A percentile compares a stretch with the other conserved stretches of the same genome.
Evolutionary conservation across 37 sponge, comb jelly and placozoan genomes (phyloP).

Genomic region (Diacarnus erythraeanus): DNA sequence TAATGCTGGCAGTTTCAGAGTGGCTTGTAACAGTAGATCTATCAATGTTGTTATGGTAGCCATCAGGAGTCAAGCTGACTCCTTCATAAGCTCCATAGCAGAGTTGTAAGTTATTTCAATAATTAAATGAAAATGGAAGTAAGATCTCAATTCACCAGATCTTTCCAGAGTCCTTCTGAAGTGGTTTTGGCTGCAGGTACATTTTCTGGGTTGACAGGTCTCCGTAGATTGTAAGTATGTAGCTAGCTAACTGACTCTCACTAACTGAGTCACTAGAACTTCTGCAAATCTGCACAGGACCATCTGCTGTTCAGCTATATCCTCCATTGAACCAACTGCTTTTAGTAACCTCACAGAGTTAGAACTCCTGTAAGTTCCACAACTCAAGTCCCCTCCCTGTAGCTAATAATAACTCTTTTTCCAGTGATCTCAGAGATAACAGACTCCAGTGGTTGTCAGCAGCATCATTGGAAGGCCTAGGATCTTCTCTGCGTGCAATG

Average conservation of each 20-base stretch:
- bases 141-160: too few relatives aligned
- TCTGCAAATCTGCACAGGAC: too few relatives aligned
- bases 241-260: neutral
- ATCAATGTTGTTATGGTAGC: neutral
- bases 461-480: conserved; percentile 13
- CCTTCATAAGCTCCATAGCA: too few relatives aligned
- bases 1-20: neutral
- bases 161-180: neutral
- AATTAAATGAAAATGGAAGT: too few relatives aligned
- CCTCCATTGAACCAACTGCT: conserved; percentile 21
- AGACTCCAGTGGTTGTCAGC: conserved; percentile 26
- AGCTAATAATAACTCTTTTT: neutral
- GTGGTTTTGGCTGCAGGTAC: neutral
- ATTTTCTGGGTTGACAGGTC: neutral
- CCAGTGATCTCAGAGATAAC: conserved; percentile 30
- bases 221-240: neutral
- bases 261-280: neutral
- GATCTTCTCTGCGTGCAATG: neutral
- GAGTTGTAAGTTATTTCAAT: too few relatives aligned
- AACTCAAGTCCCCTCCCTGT: neutral
- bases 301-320: neutral
- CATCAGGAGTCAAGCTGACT: neutral
- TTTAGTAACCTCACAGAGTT: conserved; percentile 18
- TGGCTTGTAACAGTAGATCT: neutral
- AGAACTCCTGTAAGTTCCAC: conserved; percentile 5